Conservation (phyloP, 2,797 vertebrate genomes). For the Galago senegalensis region DNA sequence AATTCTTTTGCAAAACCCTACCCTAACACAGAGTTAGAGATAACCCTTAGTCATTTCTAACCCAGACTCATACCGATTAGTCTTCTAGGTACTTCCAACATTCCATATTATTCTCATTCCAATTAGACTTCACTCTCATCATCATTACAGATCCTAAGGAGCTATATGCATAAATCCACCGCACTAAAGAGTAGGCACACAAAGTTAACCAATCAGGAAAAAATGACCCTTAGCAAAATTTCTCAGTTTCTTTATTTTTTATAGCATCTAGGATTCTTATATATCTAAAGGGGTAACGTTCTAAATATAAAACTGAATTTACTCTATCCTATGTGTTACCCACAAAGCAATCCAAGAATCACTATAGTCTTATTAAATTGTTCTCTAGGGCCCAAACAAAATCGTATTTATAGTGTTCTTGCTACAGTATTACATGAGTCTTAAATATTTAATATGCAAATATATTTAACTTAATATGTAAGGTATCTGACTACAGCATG, state of each 20-base stretch:
- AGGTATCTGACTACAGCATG: conserved; percentile 27
- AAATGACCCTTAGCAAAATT: conserved; percentile 34
- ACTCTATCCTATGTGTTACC: conserved; percentile 4
- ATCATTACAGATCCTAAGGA: neutral
- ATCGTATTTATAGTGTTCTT: neutral
- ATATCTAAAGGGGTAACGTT: conserved; percentile 15
- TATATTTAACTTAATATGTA: conserved; percentile 45
- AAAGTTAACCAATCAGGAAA: conserved; percentile 49
- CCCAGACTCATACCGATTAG: neutral
- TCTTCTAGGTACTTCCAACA: neutral
- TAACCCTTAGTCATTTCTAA: neutral
- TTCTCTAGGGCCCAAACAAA: conserved; percentile 11
- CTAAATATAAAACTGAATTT: conserved; percentile 43
- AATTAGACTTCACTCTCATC: neutral
- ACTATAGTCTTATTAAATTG: conserved; percentile 46
- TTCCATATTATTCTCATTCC: neutral
- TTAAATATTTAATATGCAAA: conserved; percentile 49
- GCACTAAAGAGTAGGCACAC: neutral
- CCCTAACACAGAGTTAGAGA: neutral
- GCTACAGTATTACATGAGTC: neutral
- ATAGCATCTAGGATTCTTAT: neutral
- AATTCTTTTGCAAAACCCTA: neutral
- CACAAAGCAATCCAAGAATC: conserved; percentile 42
- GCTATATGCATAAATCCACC: conserved; percentile 27
- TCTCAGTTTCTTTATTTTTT: conserved; percentile 10